phyloP scores from a whole-genome alignment of 2,888 invertebrate species.

The Catocala fraxini region DNA sequence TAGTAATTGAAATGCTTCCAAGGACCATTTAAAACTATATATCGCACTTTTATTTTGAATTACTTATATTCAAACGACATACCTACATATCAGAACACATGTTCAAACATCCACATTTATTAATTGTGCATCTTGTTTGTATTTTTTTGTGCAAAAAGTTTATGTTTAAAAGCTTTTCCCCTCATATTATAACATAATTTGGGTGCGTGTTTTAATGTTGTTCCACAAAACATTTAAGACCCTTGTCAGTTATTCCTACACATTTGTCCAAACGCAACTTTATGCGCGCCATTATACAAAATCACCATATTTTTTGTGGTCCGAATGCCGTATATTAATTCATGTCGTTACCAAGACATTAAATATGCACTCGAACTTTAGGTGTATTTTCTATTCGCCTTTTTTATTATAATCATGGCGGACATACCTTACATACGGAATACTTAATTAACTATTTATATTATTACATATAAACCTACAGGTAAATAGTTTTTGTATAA shows the following conservation, averaged over 20 bases:
- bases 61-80: constrained; percentile 13
- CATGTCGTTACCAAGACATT: constrained; percentile 28
- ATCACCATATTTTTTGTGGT: constrained; percentile 47
- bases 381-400: constrained; percentile 17
- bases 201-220: constrained; percentile 62
- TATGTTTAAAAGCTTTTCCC: constrained; percentile 36
- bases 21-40: constrained; percentile 5
- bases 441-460: too few species aligned
- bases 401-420: too few species aligned
- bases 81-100: constrained; percentile 12
- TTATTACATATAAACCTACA: too few species aligned
- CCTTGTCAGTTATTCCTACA: constrained; percentile 63
- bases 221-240: constrained; percentile 70
- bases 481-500: too few species aligned
- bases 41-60: not conserved
- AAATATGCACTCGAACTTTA: constrained; percentile 23
- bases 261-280: constrained; percentile 61
- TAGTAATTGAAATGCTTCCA: constrained; percentile 34
- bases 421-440: too few species aligned
- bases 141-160: constrained; percentile 32
- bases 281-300: constrained; percentile 55
- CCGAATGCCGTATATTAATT: constrained; percentile 41
- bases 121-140: constrained; percentile 18
- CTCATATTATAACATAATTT: constrained; percentile 61
- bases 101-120: constrained; percentile 24